Conservation (phyloP, 2,797 vertebrate genomes). For the Cercopithecus neglectus region DNA sequence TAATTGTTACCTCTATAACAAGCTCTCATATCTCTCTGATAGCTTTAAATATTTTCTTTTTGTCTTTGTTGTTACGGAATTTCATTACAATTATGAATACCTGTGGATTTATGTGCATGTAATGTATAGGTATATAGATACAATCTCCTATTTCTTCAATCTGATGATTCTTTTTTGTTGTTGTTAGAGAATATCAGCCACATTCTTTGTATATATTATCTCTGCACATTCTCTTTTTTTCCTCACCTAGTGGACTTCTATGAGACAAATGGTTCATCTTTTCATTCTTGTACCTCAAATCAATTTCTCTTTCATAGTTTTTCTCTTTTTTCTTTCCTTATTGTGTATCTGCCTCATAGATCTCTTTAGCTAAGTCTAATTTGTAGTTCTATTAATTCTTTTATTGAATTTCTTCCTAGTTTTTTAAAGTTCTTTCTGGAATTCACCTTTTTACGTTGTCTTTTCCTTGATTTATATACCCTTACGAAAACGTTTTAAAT, state of each 20-base stretch:
- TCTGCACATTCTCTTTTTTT: neutral
- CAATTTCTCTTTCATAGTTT: conserved; percentile 7
- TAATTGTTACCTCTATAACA: neutral
- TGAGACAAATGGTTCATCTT: neutral
- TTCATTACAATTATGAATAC: neutral
- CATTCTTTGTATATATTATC: neutral
- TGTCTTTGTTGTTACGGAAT: neutral
- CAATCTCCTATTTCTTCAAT: neutral
- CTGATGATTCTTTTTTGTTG: neutral
- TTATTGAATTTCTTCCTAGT: neutral
- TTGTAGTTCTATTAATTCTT: neutral
- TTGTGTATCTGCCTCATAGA: neutral
- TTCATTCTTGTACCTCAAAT: neutral
- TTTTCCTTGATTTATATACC: conserved; percentile 1
- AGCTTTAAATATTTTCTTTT: neutral
- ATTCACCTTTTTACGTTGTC: neutral
- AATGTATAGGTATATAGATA: neutral
- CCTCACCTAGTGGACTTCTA: neutral
- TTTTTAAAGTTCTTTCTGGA: neutral
- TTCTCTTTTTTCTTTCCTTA: neutral
- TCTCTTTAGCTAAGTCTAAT: neutral
- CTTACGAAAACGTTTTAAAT: neutral
- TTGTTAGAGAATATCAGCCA: neutral
- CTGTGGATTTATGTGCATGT: neutral
- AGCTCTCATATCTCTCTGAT: neutral